Evolutionary conservation across 35 echinoderm and acorn worm species (phyloP).

Genomic region (Lytechinus pictus): DNA sequence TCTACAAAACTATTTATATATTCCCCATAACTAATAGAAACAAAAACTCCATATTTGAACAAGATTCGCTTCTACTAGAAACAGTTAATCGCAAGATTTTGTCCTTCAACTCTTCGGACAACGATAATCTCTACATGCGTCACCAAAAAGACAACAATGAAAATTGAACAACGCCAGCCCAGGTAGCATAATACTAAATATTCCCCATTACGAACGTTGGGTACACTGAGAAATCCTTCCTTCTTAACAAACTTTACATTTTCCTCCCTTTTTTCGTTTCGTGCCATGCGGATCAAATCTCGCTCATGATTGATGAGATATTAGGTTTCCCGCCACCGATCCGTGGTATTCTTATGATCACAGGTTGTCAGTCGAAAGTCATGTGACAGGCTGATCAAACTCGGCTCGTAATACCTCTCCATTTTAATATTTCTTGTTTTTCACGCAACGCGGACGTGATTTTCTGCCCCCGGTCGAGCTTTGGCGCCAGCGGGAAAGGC

Average conservation of each 20-base stretch:
- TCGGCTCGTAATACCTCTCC: neutral
- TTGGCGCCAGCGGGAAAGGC: neutral
- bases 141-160: neutral
- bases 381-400: neutral
- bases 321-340: neutral
- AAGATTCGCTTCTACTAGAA: too few species aligned
- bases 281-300: neutral
- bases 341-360: constrained; percentile 22
- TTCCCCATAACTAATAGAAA: too few species aligned
- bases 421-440: neutral
- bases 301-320: neutral
- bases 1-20: too few species aligned
- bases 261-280: neutral
- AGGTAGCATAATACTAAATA: neutral
- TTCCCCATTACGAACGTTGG: neutral
- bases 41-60: too few species aligned
- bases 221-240: neutral
- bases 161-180: neutral
- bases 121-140: neutral
- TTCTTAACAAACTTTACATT: neutral
- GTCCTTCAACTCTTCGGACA: neutral
- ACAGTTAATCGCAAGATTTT: too few species aligned
- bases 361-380: neutral
- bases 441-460: constrained; percentile 7
- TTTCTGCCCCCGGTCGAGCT: neutral